Conservation (phyloP, 2,113 vertebrate species). For the Hyaena hyaena region DNA sequence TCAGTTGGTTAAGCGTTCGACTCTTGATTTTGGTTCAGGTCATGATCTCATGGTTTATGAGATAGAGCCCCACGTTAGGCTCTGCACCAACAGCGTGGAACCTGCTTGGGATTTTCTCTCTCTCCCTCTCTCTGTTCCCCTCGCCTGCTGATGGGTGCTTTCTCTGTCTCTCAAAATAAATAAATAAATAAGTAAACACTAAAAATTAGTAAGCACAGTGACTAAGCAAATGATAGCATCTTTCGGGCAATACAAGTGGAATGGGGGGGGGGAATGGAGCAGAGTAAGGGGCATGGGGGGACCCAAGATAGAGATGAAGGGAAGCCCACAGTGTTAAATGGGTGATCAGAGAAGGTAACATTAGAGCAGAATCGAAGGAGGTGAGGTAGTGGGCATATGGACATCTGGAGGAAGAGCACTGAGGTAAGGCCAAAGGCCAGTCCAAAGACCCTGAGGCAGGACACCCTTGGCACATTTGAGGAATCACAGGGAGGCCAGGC, state of each 20-base stretch:
- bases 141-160: no score
- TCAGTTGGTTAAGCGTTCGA: no score
- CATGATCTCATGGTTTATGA: no score
- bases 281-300: neutral
- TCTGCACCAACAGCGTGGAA: no score
- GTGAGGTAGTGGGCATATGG: neutral
- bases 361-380: neutral
- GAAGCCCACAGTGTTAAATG: neutral
- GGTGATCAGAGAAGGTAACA: neutral
- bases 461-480: neutral
- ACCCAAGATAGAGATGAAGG: neutral
- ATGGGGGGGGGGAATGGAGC: neutral
- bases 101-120: no score
- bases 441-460: neutral
- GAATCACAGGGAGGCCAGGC: neutral
- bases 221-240: neutral
- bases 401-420: neutral
- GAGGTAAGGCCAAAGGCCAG: neutral
- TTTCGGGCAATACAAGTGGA: neutral
- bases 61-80: no score
- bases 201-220: neutral
- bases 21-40: no score
- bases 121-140: no score
- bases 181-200: no score
- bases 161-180: no score